Percentiles rank a stretch among this genome's conserved stretches.
These are phyloP conservation scores for Lagorchestes hirsutus DNA, from an alignment of 2,797 vertebrate genomes.

Conservation along the genomic window DNA sequence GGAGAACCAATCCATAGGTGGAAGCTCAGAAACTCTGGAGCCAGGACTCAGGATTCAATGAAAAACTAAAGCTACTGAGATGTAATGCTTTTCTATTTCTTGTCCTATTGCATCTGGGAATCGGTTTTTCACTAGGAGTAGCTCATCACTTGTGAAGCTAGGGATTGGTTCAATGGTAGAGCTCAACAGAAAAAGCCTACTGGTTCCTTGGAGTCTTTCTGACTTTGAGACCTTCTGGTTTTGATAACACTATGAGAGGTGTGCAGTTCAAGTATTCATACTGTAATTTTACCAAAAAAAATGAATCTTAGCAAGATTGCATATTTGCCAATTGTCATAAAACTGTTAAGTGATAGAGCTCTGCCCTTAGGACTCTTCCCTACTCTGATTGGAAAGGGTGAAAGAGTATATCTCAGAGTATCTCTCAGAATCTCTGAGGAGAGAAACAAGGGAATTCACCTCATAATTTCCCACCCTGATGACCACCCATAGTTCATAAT, in stretches of 20 bases:
- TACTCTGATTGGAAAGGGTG: neutral
- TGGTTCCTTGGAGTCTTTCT: neutral
- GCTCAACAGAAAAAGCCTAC: neutral
- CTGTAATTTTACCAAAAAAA: neutral
- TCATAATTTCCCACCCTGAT: neutral
- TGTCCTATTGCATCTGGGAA: neutral
- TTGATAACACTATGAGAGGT: neutral
- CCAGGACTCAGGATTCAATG: neutral
- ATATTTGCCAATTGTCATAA: neutral
- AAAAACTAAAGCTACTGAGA: neutral
- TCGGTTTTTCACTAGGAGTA: neutral
- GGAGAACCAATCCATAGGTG: neutral
- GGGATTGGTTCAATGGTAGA: neutral
- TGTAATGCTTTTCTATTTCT: neutral
- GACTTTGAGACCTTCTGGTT: neutral
- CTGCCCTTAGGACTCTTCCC: neutral
- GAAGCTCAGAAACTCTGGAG: neutral
- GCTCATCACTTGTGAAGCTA: neutral
- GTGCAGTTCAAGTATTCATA: neutral
- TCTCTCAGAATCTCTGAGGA: neutral
- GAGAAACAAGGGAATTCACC: neutral
- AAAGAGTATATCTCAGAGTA: neutral
- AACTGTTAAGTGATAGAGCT: neutral
- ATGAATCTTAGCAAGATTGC: neutral
- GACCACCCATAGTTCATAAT: neutral